Conservation (phyloP, 1,140 invertebrate genomes). For the Drosophila paulistorum region DNA sequence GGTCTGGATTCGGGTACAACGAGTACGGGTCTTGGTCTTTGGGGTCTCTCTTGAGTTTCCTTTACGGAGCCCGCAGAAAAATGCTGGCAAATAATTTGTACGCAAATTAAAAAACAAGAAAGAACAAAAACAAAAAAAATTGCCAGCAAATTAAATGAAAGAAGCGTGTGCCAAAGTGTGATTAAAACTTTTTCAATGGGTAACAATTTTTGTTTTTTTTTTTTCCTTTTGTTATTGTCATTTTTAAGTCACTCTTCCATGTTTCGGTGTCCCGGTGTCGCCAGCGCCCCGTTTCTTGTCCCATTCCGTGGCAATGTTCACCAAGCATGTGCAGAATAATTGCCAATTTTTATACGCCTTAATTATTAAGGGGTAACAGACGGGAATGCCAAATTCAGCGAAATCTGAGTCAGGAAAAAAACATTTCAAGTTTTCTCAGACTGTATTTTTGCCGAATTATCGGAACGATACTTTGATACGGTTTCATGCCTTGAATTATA, state of each 20-base stretch:
- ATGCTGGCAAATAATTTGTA: slow-evolving; percentile 71
- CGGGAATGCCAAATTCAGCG: too few relatives aligned
- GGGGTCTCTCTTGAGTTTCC: not conserved
- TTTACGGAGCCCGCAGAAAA: slow-evolving; percentile 49
- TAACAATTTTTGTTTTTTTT: slow-evolving; percentile 20
- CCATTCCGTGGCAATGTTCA: not conserved
- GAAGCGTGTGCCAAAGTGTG: slow-evolving; percentile 75
- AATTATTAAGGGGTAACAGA: not conserved
- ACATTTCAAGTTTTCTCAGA: too few relatives aligned
- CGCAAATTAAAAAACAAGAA: slow-evolving; percentile 71
- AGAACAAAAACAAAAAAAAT: slow-evolving; percentile 3
- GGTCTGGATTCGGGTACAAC: slow-evolving; percentile 23
- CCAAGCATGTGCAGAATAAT: slow-evolving; percentile 52
- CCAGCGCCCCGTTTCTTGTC: not conserved
- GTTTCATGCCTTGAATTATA: too few relatives aligned
- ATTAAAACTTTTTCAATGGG: slow-evolving; percentile 70
- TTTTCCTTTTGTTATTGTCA: slow-evolving; percentile 13
- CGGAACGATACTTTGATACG: too few relatives aligned
- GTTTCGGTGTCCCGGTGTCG: not conserved
- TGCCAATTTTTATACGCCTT: slow-evolving; percentile 33
- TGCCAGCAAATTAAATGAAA: slow-evolving; percentile 62
- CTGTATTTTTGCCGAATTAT: too few relatives aligned
- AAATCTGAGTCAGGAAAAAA: too few relatives aligned
- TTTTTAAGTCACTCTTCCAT: slow-evolving; percentile 1
- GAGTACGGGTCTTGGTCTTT: not conserved